Conservation (phyloP, 2,797 vertebrate species). For the Sebastes vulpes region DNA sequence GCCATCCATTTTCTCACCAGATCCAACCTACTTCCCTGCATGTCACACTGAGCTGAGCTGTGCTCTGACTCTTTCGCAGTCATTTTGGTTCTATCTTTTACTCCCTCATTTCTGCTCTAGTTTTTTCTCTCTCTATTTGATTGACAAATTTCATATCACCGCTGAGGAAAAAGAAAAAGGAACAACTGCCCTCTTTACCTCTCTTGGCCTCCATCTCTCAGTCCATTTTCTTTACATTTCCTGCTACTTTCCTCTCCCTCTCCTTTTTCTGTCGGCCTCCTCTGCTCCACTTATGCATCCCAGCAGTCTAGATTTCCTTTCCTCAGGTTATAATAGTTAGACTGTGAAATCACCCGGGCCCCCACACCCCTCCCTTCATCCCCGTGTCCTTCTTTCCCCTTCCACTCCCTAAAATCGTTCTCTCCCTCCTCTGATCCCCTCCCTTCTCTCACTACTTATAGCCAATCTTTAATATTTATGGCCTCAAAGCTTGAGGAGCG, state of each 20-base stretch:
- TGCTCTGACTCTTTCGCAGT: conserved; percentile 22
- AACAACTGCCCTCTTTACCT: conserved; percentile 16
- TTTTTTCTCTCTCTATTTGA: conserved; percentile 4
- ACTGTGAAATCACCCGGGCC: conserved; percentile 87
- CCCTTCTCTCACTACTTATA: conserved; percentile 67
- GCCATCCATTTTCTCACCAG: conserved; percentile 60
- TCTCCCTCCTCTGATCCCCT: conserved; percentile 46
- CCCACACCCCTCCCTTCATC: conserved; percentile 72
- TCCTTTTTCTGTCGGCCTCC: conserved; percentile 43
- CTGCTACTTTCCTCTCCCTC: conserved; percentile 13
- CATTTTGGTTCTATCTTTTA: not conserved
- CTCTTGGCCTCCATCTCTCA: conserved; percentile 6
- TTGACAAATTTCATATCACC: conserved; percentile 40
- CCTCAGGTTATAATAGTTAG: conserved; percentile 87
- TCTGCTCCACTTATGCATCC: conserved; percentile 68
- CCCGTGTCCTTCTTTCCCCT: conserved; percentile 70
- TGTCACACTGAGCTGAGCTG: conserved; percentile 31
- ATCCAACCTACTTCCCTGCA: conserved; percentile 57
- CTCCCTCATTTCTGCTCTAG: not conserved
- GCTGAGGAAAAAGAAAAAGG: not conserved
- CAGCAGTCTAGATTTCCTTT: conserved; percentile 77
- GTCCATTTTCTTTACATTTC: conserved; percentile 37
- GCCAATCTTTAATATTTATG: conserved; percentile 87
- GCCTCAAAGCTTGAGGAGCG: conserved; percentile 67
- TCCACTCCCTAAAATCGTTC: conserved; percentile 55